These are phyloP conservation scores for Eupithecia exiguata DNA, from an alignment of 2,888 invertebrate species.

Conservation along the genomic window DNA sequence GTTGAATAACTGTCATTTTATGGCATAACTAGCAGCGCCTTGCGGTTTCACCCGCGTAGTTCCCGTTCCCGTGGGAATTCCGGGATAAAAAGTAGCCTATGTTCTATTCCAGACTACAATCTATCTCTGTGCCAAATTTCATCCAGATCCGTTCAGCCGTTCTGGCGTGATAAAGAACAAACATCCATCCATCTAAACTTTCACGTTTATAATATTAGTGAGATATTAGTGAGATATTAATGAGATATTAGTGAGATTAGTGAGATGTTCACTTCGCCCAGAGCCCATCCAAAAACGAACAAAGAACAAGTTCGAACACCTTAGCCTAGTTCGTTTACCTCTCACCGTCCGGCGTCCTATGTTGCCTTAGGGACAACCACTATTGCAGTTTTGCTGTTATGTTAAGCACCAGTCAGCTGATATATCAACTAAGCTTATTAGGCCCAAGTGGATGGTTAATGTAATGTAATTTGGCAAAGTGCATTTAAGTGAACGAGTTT, in stretches of 20 bases:
- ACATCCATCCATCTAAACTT: too few species aligned
- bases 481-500: not conserved
- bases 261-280: not conserved
- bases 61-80: too few species aligned
- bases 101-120: too few species aligned
- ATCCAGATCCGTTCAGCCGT: too few species aligned
- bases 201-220: too few species aligned
- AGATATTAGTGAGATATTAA: too few species aligned
- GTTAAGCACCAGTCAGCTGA: conserved; percentile 4
- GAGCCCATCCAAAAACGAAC: not conserved
- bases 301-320: not conserved
- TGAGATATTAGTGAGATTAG: too few species aligned
- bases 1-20: not conserved
- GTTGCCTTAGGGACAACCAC: not conserved
- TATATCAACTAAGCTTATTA: not conserved
- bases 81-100: too few species aligned
- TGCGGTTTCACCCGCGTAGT: too few species aligned
- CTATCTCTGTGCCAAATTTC: too few species aligned
- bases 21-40: not conserved
- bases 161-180: too few species aligned
- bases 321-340: conserved; percentile 4
- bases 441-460: not conserved
- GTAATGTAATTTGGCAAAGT: not conserved
- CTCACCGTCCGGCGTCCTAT: not conserved
- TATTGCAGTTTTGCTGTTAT: conserved; percentile 2